Evolutionary conservation across 2,797 vertebrate genomes (phyloP).

Genomic region (Todus mexicanus): DNA sequence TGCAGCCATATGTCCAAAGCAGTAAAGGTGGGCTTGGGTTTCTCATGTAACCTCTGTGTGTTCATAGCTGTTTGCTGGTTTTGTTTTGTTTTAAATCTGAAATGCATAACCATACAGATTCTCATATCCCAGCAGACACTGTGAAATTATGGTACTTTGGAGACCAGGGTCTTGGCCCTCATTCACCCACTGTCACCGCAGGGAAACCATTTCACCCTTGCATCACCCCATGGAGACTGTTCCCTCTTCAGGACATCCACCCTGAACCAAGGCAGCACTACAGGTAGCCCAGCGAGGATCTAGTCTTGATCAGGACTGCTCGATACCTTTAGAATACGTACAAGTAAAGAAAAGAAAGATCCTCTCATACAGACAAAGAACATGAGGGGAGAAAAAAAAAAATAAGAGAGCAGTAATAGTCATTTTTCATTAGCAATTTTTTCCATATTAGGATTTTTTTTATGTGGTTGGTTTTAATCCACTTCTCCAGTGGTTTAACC

Average conservation of each 20-base stretch:
- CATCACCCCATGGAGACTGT: background rate
- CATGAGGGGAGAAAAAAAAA: no score
- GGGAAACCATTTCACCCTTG: background rate
- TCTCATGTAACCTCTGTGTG: background rate
- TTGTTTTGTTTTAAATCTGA: background rate
- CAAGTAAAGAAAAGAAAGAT: background rate
- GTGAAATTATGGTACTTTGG: background rate
- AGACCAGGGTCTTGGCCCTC: background rate
- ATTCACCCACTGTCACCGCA: background rate
- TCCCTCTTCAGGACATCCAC: background rate
- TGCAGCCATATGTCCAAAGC: background rate
- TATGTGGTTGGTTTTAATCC: background rate
- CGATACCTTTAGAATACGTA: background rate
- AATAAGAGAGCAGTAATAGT: background rate
- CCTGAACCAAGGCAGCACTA: background rate
- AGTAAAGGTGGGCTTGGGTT: background rate
- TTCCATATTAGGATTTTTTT: conserved; percentile 30
- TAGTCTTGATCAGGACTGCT: background rate
- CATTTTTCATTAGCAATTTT: background rate
- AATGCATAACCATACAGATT: background rate
- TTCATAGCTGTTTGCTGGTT: background rate
- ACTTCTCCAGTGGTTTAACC: background rate
- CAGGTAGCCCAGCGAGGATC: background rate
- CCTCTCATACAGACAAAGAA: background rate
- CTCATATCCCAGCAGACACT: background rate